Base-by-base conservation (phyloP, 2,113 vertebrate species). In the Regulus satrapa region DNA sequence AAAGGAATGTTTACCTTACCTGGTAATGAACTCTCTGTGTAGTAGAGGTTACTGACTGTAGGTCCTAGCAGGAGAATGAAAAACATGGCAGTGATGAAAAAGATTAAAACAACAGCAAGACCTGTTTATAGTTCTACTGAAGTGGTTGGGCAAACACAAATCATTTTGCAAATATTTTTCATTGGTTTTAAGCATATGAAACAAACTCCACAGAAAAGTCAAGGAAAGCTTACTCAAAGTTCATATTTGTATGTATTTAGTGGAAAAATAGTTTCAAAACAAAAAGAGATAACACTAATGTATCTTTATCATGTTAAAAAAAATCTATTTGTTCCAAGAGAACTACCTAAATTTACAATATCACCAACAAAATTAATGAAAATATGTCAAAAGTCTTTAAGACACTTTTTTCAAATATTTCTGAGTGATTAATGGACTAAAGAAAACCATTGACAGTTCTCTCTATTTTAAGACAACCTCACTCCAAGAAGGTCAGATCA, bases 21-120 rank as follows among this genome's bases (percentile, higher is more conserved):
- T 99, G 99, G 64, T 99, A 99, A 97, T 99, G 99, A 98, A 99
- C 99, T 98, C 99, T 98, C 94, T 99, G 99, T 64, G 98, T 98
- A 76, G 94, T 84, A 95, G 98, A 97, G 85, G 97, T 96, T 94
- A 97, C 97, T 2, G 98, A 98, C 72, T 98, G 98, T 75, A 98
- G 96, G 83, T 98, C 98, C 98, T 98, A 77, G 85, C n/a, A 85
- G 45, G 32, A 97, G 38, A 54, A 94, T 38, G n/a, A 93, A 76
- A 91, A 55, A 92, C 55, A 54, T 0, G 15, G 20, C 21, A 25
- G 75, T 32, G 66, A 78, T 18, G 43, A 90, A 93, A 85, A 68
- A 52, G 17, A 25, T 34, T 25, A 59, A 66, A 85, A 34, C 6
- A 75, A 62, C 7, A 69, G 58, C 5, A 66, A 79, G 10, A 75